A percentile compares a stretch with the other conserved stretches of the same genome.
These are phyloP conservation scores for Lepetodrilus schrolli DNA, from an alignment of 2,888 invertebrate species.

Conservation along the genomic window DNA sequence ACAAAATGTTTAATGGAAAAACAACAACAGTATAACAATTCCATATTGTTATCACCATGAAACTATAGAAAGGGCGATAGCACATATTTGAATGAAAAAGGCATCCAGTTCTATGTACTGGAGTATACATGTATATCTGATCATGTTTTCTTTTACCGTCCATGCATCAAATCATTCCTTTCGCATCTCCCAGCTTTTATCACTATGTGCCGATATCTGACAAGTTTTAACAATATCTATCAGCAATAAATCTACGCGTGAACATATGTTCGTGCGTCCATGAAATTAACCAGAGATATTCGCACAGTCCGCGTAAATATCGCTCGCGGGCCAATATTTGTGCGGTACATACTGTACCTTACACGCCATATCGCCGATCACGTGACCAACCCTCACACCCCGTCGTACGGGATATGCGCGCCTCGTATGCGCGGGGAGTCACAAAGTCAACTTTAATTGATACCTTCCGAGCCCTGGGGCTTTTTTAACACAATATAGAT, in stretches of 20 bases:
- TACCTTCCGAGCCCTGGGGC: not conserved
- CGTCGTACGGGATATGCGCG: not conserved
- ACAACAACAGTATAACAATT: too few species aligned
- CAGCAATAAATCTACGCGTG: constrained; percentile 2
- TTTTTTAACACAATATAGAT: constrained; percentile 13
- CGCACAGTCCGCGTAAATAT: not conserved
- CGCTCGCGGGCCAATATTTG: not conserved
- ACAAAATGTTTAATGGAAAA: too few species aligned
- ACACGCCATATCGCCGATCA: not conserved
- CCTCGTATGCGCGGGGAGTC: not conserved
- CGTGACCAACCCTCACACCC: not conserved
- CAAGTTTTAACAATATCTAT: not conserved
- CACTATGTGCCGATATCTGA: too few species aligned
- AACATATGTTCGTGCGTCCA: not conserved
- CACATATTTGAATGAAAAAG: too few species aligned
- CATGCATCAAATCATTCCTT: too few species aligned
- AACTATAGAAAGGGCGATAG: too few species aligned
- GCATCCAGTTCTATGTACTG: too few species aligned
- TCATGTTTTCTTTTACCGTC: too few species aligned
- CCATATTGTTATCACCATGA: too few species aligned
- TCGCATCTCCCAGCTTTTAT: too few species aligned
- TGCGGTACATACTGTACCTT: not conserved
- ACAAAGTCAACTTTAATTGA: not conserved
- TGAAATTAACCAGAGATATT: constrained; percentile 11
- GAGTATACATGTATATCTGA: too few species aligned